Base-by-base conservation (phyloP, 53 echinoderm and acorn worm species). In the Patiria pectinifera region DNA sequence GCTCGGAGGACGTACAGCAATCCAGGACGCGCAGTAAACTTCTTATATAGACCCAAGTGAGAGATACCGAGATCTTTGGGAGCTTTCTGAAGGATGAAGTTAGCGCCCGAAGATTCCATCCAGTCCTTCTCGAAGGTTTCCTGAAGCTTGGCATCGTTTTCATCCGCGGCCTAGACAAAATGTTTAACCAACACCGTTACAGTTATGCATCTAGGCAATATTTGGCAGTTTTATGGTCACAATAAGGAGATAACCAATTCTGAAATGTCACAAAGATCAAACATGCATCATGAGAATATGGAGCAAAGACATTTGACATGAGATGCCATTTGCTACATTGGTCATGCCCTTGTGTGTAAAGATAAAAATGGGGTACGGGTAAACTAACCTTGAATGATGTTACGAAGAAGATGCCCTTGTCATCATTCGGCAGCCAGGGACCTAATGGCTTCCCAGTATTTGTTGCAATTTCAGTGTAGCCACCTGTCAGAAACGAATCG, bases 101-200 rank as follows among this genome's bases (percentile, higher is more conserved):
- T 82, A 45, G 94, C 89, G 12, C 94, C 94, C 24, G 92, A 92
- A 21, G 86, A 76, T 47, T 78, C 85, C 49, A 45, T 87, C 94
- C 94, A 94, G 58, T 87, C 69, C 69, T 86, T 85, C 92, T 94
- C 94, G 71, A 94, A 94, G 14, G 86, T 22, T 26, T 92, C 92
- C 21, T 94, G 91, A 7, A 94, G 82, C 85, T 85, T 44, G 23
- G 77, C 16, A 21, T 92, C 91, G 19, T 83, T 91, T n/a, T 91
- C 84, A 48, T 91, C 72, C 26, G 45, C 62, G 15, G n/a, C 83
- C 84, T 91, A 35, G 45, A 90, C 21, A 75, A 76, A 53, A 22
- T 53, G 53, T 53, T 53, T 53, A 0, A 43, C 19, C 59, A 23
- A 11, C 2, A 53, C 53, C 53, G 53, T 53, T 53, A 53, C 2